These are phyloP conservation scores for Clupea harengus DNA, from an alignment of 2,113 vertebrate species.

Conservation along the genomic window DNA sequence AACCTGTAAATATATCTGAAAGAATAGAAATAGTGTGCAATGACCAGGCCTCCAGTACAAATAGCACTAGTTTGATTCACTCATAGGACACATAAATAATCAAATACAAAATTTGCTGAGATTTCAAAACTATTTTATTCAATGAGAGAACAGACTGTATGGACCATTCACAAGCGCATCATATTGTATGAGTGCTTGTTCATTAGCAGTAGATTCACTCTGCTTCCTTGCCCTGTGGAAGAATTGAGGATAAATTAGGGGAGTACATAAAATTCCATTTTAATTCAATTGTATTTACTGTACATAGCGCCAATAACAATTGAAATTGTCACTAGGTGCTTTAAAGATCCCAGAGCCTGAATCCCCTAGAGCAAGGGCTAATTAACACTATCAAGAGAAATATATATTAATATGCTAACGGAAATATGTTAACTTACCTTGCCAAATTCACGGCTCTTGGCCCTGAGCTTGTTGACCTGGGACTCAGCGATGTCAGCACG, in stretches of 20 bases:
- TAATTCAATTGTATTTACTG: too few species aligned
- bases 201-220: conserved; percentile 24
- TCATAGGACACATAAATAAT: not conserved
- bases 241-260: not conserved
- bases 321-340: not conserved
- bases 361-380: too few species aligned
- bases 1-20: too few species aligned
- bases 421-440: conserved; percentile 54
- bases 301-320: not conserved
- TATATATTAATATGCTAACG: not conserved
- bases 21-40: too few species aligned
- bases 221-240: conserved; percentile 63
- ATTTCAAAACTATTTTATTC: not conserved
- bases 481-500: conserved; percentile 69
- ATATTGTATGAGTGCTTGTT: conserved; percentile 68
- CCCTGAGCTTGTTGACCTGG: conserved; percentile 73
- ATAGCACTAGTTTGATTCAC: not conserved
- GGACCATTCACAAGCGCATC: conserved; percentile 52
- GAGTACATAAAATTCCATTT: too few species aligned
- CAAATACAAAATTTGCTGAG: not conserved
- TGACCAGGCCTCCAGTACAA: not conserved
- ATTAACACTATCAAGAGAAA: too few species aligned
- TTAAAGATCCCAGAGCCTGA: too few species aligned
- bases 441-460: conserved; percentile 73
- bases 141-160: not conserved